Evolutionary conservation across 2,888 invertebrate genomes (phyloP).

Genomic region (Sesia apiformis): DNA sequence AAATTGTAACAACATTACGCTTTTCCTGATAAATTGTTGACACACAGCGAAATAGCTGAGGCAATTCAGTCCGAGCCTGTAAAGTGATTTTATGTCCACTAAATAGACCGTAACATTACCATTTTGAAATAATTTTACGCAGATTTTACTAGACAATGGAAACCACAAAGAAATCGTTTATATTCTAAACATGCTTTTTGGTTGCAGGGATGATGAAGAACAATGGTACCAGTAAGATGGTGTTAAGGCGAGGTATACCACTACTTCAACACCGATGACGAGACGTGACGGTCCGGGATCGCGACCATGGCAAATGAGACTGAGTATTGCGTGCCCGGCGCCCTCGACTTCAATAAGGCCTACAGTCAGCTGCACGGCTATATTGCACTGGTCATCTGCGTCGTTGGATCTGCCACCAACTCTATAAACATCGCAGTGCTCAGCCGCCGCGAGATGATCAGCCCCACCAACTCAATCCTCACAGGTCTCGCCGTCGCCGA

Average conservation of each 20-base stretch:
- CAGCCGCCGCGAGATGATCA: slow-evolving; percentile 91
- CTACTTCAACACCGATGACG: slow-evolving; percentile 13
- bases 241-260: background rate
- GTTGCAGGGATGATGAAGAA: slow-evolving; percentile 5
- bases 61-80: too few species aligned
- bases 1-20: too few species aligned
- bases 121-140: too few species aligned
- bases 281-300: slow-evolving; percentile 9
- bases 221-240: background rate
- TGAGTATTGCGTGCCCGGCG: slow-evolving; percentile 71
- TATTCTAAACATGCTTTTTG: background rate
- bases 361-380: slow-evolving; percentile 89
- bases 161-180: background rate
- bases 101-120: too few species aligned
- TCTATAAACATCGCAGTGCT: slow-evolving; percentile 93
- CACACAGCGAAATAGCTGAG: too few species aligned
- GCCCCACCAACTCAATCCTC: slow-evolving; percentile 93
- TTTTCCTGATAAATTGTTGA: too few species aligned
- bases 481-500: slow-evolving; percentile 94
- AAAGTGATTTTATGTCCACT: too few species aligned
- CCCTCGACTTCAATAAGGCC: slow-evolving; percentile 75
- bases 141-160: too few species aligned
- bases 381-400: slow-evolving; percentile 88
- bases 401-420: slow-evolving; percentile 93
- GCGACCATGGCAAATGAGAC: slow-evolving; percentile 51